A percentile compares a stretch with the other conserved stretches of the same genome.
Evolutionary conservation across 2,113 vertebrate species (phyloP).

Genomic region (Manacus vitellinus): DNA sequence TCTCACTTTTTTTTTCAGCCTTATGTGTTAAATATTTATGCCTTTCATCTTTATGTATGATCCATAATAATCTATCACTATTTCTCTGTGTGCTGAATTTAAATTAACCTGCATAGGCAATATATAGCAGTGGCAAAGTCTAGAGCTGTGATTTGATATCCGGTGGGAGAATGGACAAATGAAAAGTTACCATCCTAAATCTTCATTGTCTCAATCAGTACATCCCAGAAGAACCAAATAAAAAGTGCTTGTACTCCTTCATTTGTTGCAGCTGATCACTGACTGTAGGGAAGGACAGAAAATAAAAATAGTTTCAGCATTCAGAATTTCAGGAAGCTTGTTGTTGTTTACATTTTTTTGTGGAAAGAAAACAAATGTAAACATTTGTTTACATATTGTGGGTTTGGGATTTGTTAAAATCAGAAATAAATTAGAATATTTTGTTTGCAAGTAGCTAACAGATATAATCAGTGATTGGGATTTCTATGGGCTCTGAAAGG

Average conservation of each 20-base stretch:
- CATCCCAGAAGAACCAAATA: not conserved
- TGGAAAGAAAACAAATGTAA: not conserved
- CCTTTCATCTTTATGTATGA: not conserved
- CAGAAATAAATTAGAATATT: not conserved
- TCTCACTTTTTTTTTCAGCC: not conserved
- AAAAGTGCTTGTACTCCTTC: not conserved
- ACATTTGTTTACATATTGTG: not conserved
- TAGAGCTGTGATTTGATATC: not conserved
- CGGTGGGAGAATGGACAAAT: not conserved
- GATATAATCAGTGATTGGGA: not conserved
- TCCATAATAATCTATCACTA: conserved; percentile 24
- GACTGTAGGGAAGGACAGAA: not conserved
- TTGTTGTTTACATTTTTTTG: not conserved
- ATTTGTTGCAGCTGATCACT: not conserved
- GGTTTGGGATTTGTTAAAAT: not conserved
- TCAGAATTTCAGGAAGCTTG: not conserved
- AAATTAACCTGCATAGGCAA: not conserved
- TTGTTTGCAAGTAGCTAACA: not conserved
- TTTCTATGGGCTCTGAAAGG: not conserved
- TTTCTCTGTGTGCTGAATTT: not conserved
- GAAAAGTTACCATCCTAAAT: not conserved
- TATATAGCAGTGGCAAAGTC: not conserved
- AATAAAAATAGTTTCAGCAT: not conserved
- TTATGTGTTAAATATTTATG: conserved; percentile 48
- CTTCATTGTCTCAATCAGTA: not conserved